Conservation (phyloP, 2,113 vertebrate genomes). For the Psettodes erumei region DNA sequence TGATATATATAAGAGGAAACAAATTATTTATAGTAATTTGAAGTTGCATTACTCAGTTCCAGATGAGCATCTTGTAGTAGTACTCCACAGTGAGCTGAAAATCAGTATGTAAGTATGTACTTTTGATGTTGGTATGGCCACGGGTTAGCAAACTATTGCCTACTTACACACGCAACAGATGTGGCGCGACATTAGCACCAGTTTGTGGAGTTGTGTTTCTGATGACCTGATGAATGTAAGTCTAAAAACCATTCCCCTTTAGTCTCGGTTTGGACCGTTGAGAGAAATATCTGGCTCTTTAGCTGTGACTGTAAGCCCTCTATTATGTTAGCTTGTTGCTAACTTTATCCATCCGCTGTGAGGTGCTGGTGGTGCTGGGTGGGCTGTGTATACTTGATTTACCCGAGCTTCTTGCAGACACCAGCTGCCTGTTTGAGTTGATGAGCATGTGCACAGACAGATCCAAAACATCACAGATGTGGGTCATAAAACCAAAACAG, state of each 20-base stretch:
- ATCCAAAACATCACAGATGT: background rate
- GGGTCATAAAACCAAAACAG: background rate
- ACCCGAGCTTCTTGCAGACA: background rate
- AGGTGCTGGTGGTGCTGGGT: background rate
- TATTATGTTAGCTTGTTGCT: background rate
- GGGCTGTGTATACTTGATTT: background rate
- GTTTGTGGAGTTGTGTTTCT: background rate
- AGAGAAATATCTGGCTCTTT: background rate
- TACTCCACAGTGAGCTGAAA: background rate
- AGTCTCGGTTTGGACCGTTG: background rate
- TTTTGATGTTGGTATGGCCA: background rate
- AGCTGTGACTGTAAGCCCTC: background rate
- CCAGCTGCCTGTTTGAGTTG: background rate
- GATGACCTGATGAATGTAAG: constrained; percentile 31
- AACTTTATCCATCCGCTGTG: background rate
- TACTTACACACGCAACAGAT: background rate
- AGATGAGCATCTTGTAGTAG: background rate
- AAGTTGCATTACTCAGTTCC: background rate
- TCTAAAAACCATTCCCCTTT: background rate
- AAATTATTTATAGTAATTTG: background rate
- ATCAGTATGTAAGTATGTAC: background rate
- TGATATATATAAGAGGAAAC: too few species aligned
- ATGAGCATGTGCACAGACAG: background rate
- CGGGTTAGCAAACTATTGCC: background rate
- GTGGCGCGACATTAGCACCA: background rate